Base-by-base conservation (phyloP, 2,113 vertebrate species). In the Brachyistius frenatus region DNA sequence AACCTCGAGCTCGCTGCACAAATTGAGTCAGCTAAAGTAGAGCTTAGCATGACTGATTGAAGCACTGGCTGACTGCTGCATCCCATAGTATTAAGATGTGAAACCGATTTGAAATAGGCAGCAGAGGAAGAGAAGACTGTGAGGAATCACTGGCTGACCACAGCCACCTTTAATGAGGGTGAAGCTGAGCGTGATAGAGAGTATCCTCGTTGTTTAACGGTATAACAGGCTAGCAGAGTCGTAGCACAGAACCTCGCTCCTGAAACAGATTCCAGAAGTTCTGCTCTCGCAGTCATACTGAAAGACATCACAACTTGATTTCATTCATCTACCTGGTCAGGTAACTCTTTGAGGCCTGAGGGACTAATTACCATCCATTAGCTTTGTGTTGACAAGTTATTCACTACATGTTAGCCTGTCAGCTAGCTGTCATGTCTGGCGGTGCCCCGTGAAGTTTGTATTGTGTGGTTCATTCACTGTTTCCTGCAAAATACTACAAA, bases 11-110 rank as follows among this genome's bases (percentile, higher is more conserved):
- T 76, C 66, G 52, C 58, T 70, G 70, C 63, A 73, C 70, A 85
- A 83, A 73, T 73, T 64, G 30, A 70, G 32, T 49, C 47, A 44
- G 31, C 39, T 54, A 63, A 53, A 71, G 65, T 32, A 53, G 65
- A 71, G 44, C 44, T 76, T n/a, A 80, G 63, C 62, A 66, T 77
- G 46, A 78, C 73, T 73, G 82, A 85, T 41, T 57, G 32, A 36
- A 81, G 41, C n/a, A 31, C 16, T 16, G 54, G 31, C 52, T 41
- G 11, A 5, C 39, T 9, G 31, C 7, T 13, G 11, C 30, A 52
- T 71, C 3, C 14, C 7, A 46, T 30, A 11, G 41, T 61, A 73
- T 30, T 37, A 53, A 74, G 44, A 57, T 64, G 23, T 62, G 36
- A 44, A 53, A 73, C 64, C 47, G 2, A 66, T 63, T 57, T 53